Base-by-base conservation (phyloP, 2,113 vertebrate genomes). In the Petrocephalus zakoni region DNA sequence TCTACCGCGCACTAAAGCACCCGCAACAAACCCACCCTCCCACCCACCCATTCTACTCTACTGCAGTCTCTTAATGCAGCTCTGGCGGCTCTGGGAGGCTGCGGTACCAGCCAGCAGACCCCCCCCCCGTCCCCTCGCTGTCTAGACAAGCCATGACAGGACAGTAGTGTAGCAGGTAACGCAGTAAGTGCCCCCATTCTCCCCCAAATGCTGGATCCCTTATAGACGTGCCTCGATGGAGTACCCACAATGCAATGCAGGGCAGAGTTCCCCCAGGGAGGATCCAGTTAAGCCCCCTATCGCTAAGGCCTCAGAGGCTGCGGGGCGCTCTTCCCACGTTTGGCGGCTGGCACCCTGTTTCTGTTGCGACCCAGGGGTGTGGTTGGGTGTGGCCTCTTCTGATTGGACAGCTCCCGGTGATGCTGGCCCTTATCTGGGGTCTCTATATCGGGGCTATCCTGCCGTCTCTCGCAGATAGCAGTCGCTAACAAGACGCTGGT, bases 351-450 rank as follows among this genome's bases (percentile, higher is more conserved):
- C 15, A 52, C 10, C 47, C 29, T 81, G 13, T 81, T 85, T 85
- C 87, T 9, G 87, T 89, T 89, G 88, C 87, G 89, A 64, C 55
- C 61, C 64, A 85, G 49, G 49, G 75, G 78, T 56, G 88, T 51
- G 68, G 85, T 88, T 91, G 91, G 88, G 90, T 91, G 93, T 94
- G 91, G 93, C 91, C 93, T 94, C 91, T 89, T 91, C 90, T 91
- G 91, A 93, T 93, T 93, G 93, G 90, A 91, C 89, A 11, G 82
- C 92, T 92, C 87, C 17, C 90, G 93, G 95, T 95, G 94, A 95
- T 93, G 92, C 89, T 89, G 72, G 87, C 92, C 89, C 91, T 92
- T 92, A 95, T 95, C 94, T 91, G 58, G 84, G 49, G 55, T 89
- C 84, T 61, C 56, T 51, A 90, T 90, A 90, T 91, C 90, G 90